These are phyloP conservation scores for Hozukius guyotensis DNA, from an alignment of 2,797 vertebrate species.

Conservation along the genomic window DNA sequence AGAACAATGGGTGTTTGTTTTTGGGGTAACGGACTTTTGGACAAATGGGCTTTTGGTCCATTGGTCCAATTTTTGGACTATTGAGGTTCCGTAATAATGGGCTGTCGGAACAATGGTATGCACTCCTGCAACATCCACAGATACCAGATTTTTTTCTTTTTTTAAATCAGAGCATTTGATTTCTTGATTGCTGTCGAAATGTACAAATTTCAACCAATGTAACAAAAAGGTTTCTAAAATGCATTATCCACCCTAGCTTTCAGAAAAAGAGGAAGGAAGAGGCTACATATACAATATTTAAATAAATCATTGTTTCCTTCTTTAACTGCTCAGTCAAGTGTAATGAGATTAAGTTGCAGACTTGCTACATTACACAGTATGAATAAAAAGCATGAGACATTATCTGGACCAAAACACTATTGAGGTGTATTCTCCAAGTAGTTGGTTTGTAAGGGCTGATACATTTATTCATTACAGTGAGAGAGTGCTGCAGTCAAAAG, in stretches of 20 bases:
- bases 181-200: not conserved
- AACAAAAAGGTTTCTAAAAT: not conserved
- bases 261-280: not conserved
- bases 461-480: conserved; percentile 17
- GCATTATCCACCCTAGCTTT: not conserved
- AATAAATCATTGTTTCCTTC: not conserved
- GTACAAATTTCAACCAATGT: not conserved
- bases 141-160: not conserved
- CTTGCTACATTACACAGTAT: not conserved
- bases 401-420: not conserved
- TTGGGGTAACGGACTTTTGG: not conserved
- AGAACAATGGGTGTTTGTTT: not conserved
- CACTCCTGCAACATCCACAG: not conserved
- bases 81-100: not conserved
- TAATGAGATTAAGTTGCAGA: not conserved
- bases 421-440: not conserved
- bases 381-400: not conserved
- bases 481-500: conserved; percentile 3
- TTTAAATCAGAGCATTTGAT: not conserved
- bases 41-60: not conserved
- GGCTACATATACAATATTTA: not conserved
- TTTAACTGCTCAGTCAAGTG: not conserved
- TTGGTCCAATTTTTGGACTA: not conserved
- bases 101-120: not conserved
- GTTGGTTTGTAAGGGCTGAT: not conserved